Conservation (phyloP, 2,113 vertebrate genomes). For the Sylvilagus bachmani region DNA sequence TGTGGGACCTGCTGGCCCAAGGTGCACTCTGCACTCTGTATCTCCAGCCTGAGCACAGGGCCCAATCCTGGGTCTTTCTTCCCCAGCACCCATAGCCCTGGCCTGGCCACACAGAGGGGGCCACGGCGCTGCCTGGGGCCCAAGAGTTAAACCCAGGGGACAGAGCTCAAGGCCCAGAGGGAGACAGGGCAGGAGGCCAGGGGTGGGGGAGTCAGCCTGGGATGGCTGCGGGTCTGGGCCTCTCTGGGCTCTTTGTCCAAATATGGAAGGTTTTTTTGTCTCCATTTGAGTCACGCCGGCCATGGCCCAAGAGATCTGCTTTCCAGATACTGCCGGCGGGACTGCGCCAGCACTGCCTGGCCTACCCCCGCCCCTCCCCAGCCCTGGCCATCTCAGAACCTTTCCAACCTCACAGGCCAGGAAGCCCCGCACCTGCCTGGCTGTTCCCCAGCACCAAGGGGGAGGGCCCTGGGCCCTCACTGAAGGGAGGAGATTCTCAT, state of each 20-base stretch:
- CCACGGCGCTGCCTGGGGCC: neutral
- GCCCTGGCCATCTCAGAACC: slow-evolving; percentile 54
- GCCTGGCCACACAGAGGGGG: neutral
- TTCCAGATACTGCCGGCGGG: slow-evolving; percentile 88
- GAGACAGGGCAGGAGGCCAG: slow-evolving; percentile 71
- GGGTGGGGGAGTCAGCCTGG: slow-evolving; percentile 60
- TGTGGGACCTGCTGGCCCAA: neutral
- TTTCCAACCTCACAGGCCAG: neutral
- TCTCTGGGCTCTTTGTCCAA: slow-evolving; percentile 90
- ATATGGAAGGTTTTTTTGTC: slow-evolving; percentile 93
- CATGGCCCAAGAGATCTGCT: slow-evolving; percentile 89
- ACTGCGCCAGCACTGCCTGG: slow-evolving; percentile 61
- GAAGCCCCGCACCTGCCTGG: neutral
- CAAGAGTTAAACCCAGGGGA: slow-evolving; percentile 47
- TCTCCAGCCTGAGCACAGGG: neutral
- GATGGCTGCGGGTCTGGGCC: slow-evolving; percentile 73
- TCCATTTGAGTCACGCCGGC: slow-evolving; percentile 90
- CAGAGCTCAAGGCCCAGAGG: slow-evolving; percentile 64
- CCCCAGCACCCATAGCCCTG: neutral
- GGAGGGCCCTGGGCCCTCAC: neutral
- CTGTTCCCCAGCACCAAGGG: neutral
- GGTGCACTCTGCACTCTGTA: neutral
- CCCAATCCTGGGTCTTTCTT: neutral
- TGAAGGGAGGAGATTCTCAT: neutral
- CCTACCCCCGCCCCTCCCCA: slow-evolving; percentile 27